Conservation (phyloP, 2,113 vertebrate genomes). For the Neopipo cinnamomea region DNA sequence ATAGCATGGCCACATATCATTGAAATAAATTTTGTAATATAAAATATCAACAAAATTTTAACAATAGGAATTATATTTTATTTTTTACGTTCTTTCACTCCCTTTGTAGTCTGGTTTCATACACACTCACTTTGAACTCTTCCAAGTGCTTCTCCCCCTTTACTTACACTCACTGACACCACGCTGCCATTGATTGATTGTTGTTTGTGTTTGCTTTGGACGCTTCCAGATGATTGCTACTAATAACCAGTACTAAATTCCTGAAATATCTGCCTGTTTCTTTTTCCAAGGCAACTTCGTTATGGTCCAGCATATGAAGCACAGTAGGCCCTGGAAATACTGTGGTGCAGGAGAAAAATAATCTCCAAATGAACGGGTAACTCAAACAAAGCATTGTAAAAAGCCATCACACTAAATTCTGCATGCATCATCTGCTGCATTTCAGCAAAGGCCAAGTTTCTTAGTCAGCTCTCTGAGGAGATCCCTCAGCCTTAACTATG, state of each 20-base stretch:
- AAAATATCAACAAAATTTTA: background rate
- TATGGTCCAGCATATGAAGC: background rate
- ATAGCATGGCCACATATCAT: background rate
- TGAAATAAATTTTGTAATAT: background rate
- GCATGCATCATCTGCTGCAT: slow-evolving; percentile 48
- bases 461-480: slow-evolving; percentile 40
- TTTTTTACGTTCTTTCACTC: background rate
- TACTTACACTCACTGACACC: background rate
- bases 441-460: slow-evolving; percentile 23
- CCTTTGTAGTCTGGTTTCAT: background rate
- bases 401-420: slow-evolving; percentile 56
- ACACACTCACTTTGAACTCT: background rate
- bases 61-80: background rate
- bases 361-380: background rate
- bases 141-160: background rate
- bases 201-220: slow-evolving; percentile 59
- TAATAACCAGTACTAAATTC: slow-evolving; percentile 56
- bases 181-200: slow-evolving; percentile 19
- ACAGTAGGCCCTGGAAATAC: background rate
- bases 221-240: slow-evolving; percentile 53
- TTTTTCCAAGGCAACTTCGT: background rate
- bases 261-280: slow-evolving; percentile 44
- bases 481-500: background rate
- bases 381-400: slow-evolving; percentile 42
- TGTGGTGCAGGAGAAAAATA: background rate